Base-by-base conservation (phyloP, 2,113 vertebrate species). In the Trichomycterus rosablanca region DNA sequence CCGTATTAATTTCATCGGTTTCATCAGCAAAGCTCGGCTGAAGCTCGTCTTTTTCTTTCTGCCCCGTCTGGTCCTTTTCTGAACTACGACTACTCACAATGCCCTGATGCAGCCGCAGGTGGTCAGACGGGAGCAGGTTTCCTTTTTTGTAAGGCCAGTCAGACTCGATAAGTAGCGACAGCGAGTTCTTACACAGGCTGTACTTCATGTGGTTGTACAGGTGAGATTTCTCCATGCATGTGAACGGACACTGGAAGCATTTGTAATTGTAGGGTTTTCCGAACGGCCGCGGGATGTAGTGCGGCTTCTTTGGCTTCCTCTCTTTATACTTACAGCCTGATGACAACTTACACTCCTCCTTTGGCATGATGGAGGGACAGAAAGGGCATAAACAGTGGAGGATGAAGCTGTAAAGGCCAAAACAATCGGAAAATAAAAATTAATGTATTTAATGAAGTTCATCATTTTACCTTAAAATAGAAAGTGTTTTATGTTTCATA, bases 131-230 rank as follows among this genome's bases (percentile, higher is more conserved):
- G 2, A 92, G 82, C 51, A 90, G 72, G 59, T 89, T 91, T 0
- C 89, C 84, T 49, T 93, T 94, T 71, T 92, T 94, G 68, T 93
- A 95, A 0, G 92, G 88, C 95, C 95, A 96, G 73, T 93, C 92
- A 0, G 96, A 93, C 73, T 94, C 92, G 0, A 97, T 93, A 24
- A 97, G 90, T 64, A 99, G 88, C 0, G 96, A 99, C 0, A 97
- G 84, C 2, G 96, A 99, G 83, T 97, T 96, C 79, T 99, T 96
- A 71, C 96, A 99, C 68, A 99, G 86, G 80, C 96, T 97, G 85
- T 98, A 97, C 84, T 99, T 99, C 96, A 99, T 99, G 75, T 99
- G 96, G 82, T 98, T 99, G 84, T 99, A 99, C 4, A 99, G 92
- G 70, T 99, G 96, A 0, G 96, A 97, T 73, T 99, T 99, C 86